phyloP scores from a whole-genome alignment of 2,888 invertebrate species.

The Dicycla oo region DNA sequence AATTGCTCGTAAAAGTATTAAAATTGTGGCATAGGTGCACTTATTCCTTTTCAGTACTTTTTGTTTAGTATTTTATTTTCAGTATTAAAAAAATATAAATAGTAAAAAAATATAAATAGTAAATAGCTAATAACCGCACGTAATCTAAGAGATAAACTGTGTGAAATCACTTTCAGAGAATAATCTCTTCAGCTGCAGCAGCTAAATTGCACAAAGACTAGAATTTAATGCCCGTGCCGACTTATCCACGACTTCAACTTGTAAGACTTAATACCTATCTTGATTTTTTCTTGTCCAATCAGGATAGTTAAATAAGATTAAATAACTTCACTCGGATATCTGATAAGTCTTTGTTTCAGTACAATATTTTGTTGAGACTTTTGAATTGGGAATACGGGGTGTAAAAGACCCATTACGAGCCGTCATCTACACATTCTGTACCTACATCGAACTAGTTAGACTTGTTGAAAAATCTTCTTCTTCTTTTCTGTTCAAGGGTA shows the following conservation, averaged over 20 bases:
- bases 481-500: too few relatives aligned
- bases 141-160: constrained; percentile 67
- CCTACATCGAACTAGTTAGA: not conserved
- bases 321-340: constrained; percentile 38
- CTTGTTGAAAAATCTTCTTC: not conserved
- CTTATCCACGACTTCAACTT: constrained; percentile 75
- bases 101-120: too few relatives aligned
- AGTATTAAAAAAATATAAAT: too few relatives aligned
- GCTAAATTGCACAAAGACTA: constrained; percentile 85
- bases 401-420: not conserved
- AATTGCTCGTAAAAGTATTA: not conserved
- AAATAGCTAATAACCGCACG: constrained; percentile 40
- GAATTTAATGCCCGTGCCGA: constrained; percentile 78
- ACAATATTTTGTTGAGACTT: constrained; percentile 4
- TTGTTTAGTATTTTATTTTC: too few relatives aligned
- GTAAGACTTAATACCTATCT: constrained; percentile 72
- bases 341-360: constrained; percentile 27
- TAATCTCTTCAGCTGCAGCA: constrained; percentile 77
- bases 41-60: too few relatives aligned
- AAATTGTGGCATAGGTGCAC: not conserved
- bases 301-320: constrained; percentile 57
- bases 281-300: constrained; percentile 63
- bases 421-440: not conserved
- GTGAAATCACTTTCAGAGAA: constrained; percentile 73
- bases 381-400: not conserved